Base-by-base conservation (phyloP, 2,888 invertebrate species). In the Steinernema carpocapsae region DNA sequence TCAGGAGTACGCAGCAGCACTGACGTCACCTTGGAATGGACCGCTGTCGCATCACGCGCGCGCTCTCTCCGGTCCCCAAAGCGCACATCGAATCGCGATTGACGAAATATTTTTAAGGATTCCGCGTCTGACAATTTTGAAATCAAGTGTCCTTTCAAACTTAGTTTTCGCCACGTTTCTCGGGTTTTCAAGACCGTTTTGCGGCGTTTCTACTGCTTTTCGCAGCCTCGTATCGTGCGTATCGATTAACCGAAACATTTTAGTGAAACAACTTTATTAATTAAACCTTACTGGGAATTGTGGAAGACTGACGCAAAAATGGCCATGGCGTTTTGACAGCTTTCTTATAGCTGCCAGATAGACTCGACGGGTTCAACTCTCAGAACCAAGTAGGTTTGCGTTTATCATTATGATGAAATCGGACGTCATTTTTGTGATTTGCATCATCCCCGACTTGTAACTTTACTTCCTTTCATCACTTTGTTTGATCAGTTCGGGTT, bases 11-110 rank as follows among this genome's bases (percentile, higher is more conserved):
- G 64, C 64, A 64, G 26, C 22, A 37, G 32, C 22, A 32, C 12
- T 64, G 64, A 64, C 64, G 64, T 64, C 64, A 37, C 64, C 29
- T 64, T 64, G 64, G 64, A 64, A 64, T 64, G 64, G 64, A 64
- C 64, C 29, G 64, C 64, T 14, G 64, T 19, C 64, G 64, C 64
- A 64, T 64, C 64, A 64, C 64, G 64, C 64, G 64, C 64, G 64
- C 64, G 64, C 64, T 64, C 64, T 14, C 48, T 32, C 64, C 29
- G 29, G 64, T 64, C 64, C 29, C 56, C 56, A 37, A n/a, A 37
- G 37, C 37, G 19, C 26, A 22, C 22, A 14, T 17, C 64, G 64
- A 64, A 26, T 26, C 64, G 64, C 64, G 26, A 64, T 64, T 64
- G 64, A 64, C 37, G 64, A 64, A 64, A 64, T 64, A 19, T 32